Percentiles rank a stretch among this genome's conserved stretches.
Evolutionary conservation across 2,113 vertebrate species (phyloP).

Genomic region (Ophthalmolycus amberensis): DNA sequence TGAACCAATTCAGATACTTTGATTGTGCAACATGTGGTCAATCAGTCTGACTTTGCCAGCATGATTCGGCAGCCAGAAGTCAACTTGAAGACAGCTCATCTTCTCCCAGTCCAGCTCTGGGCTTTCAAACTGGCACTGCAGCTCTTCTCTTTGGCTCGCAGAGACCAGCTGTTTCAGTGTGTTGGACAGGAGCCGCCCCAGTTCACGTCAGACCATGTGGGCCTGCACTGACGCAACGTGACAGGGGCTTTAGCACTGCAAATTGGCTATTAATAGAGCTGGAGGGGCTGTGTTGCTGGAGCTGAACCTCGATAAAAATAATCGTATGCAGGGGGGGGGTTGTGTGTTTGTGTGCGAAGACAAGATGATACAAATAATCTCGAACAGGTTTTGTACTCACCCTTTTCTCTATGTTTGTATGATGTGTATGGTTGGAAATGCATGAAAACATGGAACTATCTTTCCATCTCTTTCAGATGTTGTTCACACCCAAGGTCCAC

Average conservation of each 20-base stretch:
- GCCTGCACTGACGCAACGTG: slow-evolving; percentile 68
- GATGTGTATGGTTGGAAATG: not conserved
- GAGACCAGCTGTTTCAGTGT: slow-evolving; percentile 52
- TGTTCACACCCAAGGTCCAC: slow-evolving; percentile 93
- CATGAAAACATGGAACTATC: slow-evolving; percentile 4
- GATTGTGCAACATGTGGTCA: slow-evolving; percentile 9
- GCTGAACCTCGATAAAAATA: slow-evolving; percentile 37
- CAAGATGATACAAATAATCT: not conserved
- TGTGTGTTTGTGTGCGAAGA: not conserved
- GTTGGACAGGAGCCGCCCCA: slow-evolving; percentile 35
- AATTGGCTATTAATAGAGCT: slow-evolving; percentile 72
- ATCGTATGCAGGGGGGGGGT: slow-evolving; percentile 43
- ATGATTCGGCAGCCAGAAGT: slow-evolving; percentile 59
- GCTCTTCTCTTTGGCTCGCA: slow-evolving; percentile 29
- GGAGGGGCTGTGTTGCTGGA: slow-evolving; percentile 53
- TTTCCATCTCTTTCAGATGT: slow-evolving; percentile 85
- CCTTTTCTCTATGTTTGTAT: not conserved
- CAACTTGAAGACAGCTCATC: slow-evolving; percentile 29
- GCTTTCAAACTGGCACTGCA: slow-evolving; percentile 36
- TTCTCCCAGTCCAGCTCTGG: slow-evolving; percentile 26
- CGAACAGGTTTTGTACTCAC: not conserved
- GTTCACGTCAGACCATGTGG: slow-evolving; percentile 53
- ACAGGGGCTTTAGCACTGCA: slow-evolving; percentile 52
- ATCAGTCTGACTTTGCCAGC: slow-evolving; percentile 9
- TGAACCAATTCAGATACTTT: not conserved